A percentile compares a stretch with the other conserved stretches of the same genome.
phyloP scores from a whole-genome alignment of 2,888 invertebrate species.

The Apomyelois bistriatella region DNA sequence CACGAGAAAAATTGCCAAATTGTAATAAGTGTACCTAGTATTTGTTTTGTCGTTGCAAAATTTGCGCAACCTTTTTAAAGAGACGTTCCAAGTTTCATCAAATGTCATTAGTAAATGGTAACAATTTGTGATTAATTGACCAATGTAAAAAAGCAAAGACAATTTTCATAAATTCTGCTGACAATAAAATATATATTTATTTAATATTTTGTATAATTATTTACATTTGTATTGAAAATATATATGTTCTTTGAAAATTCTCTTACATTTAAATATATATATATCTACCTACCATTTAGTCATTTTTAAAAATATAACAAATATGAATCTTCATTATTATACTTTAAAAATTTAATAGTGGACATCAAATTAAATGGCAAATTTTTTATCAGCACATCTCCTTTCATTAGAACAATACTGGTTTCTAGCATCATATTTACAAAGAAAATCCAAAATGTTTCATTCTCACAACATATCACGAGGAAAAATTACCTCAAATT shows the following conservation, averaged over 20 bases:
- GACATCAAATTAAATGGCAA: not conserved
- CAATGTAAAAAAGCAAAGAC: not conserved
- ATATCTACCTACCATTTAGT: not conserved
- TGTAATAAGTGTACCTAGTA: no score
- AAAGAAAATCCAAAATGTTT: not conserved
- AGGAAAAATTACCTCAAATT: not conserved
- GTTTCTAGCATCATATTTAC: not conserved
- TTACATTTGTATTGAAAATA: not conserved
- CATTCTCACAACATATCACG: not conserved
- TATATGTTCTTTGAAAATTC: not conserved
- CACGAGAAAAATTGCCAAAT: no score
- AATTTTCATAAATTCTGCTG: not conserved
- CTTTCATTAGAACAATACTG: no score
- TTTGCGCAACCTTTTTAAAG: no score
- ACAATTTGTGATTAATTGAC: no score
- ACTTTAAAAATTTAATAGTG: not conserved
- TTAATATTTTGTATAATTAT: not conserved
- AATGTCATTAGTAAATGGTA: no score
- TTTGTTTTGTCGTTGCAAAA: no score
- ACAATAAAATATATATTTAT: not conserved
- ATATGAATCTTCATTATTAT: not conserved
- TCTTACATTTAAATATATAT: not conserved
- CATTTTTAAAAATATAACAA: not conserved
- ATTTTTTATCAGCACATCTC: no score
- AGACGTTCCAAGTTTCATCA: no score